Evolutionary conservation across 2,888 invertebrate species (phyloP).

Genomic region (Nomada ruficornis): DNA sequence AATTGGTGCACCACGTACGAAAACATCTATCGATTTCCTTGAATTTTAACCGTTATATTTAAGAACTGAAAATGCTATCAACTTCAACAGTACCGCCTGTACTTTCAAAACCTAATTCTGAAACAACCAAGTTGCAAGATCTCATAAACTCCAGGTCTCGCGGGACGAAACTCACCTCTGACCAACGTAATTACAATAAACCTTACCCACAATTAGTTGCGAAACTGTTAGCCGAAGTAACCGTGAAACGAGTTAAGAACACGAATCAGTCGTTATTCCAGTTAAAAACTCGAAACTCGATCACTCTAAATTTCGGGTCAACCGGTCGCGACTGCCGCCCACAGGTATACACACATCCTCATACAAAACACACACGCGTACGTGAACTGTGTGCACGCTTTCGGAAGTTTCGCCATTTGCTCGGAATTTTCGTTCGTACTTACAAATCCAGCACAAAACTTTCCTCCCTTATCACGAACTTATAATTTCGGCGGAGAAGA

Average conservation of each 20-base stretch:
- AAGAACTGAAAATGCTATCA: too few species aligned
- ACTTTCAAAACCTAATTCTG: too few species aligned
- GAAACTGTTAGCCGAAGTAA: background rate
- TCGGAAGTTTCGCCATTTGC: background rate
- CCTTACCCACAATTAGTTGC: background rate
- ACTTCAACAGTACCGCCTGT: too few species aligned
- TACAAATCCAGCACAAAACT: background rate
- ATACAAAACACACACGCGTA: too few species aligned
- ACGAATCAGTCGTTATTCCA: background rate
- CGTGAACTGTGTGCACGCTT: background rate
- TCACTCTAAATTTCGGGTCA: conserved; percentile 21
- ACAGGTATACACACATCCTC: background rate
- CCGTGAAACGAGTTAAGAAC: background rate
- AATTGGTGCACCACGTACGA: background rate
- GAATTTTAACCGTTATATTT: too few species aligned
- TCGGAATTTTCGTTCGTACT: background rate
- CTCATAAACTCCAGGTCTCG: too few species aligned
- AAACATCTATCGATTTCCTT: too few species aligned
- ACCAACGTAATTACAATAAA: background rate
- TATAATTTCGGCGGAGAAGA: background rate
- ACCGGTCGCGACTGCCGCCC: background rate
- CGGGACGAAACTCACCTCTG: background rate
- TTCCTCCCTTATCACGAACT: background rate
- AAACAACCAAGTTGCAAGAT: background rate
- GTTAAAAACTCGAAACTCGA: conserved; percentile 28